Conservation (phyloP, 1,140 invertebrate species). For the Drosophila saltans region DNA sequence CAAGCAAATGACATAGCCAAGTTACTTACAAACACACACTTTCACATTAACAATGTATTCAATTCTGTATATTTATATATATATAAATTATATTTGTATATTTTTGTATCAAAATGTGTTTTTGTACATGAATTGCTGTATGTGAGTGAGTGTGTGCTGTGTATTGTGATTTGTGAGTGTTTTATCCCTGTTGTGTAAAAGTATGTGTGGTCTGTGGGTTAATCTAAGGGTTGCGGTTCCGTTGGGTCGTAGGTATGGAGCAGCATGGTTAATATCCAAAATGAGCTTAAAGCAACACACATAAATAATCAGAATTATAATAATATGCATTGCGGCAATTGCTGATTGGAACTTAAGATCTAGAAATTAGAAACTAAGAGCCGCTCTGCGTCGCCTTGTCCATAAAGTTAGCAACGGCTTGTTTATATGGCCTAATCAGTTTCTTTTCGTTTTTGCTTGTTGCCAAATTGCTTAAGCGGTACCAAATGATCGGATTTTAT, state of each 20-base stretch:
- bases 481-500: conserved; percentile 13
- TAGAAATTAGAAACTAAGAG: conserved; percentile 33
- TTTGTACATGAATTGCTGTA: conserved; percentile 55
- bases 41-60: conserved; percentile 33
- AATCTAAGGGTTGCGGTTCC: conserved; percentile 23
- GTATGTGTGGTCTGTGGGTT: conserved; percentile 36
- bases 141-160: not conserved
- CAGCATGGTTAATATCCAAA: conserved; percentile 30
- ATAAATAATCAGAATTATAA: conserved; percentile 44
- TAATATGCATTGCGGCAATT: conserved; percentile 48
- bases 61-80: conserved; percentile 41
- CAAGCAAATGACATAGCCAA: conserved; percentile 41
- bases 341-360: conserved; percentile 39
- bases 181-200: conserved; percentile 27
- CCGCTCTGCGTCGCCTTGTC: conserved; percentile 15
- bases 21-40: conserved; percentile 53
- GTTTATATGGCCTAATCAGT: conserved; percentile 54
- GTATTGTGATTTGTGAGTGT: conserved; percentile 12
- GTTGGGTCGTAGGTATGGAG: conserved; percentile 1
- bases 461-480: conserved; percentile 54
- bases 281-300: conserved; percentile 47
- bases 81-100: conserved; percentile 20
- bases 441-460: conserved; percentile 18
- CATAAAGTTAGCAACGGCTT: not conserved
- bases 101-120: conserved; percentile 44